A percentile compares a stretch with the other conserved stretches of the same genome.
These are phyloP conservation scores for Sminthurides aquaticus DNA, from an alignment of 2,888 invertebrate species.

Conservation along the genomic window DNA sequence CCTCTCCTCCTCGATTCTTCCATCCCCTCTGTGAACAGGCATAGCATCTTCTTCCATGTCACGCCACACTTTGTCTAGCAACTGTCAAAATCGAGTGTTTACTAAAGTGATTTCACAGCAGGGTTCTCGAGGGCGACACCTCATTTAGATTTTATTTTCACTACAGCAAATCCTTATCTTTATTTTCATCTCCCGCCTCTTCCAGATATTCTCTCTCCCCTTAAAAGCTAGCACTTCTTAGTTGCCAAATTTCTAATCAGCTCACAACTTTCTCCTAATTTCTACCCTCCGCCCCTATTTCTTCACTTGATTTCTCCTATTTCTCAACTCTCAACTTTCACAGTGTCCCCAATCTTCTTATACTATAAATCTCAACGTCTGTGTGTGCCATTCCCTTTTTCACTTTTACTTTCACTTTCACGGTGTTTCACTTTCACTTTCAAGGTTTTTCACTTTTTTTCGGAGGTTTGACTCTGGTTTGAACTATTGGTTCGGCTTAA, in stretches of 20 bases:
- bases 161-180: neutral
- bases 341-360: too few relatives aligned
- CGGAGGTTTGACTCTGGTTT: too few relatives aligned
- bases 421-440: neutral
- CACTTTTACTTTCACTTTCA: too few relatives aligned
- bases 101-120: neutral
- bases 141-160: neutral
- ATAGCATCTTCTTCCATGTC: too few relatives aligned
- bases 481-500: too few relatives aligned
- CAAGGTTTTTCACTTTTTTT: neutral
- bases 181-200: neutral
- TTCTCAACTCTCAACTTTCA: too few relatives aligned
- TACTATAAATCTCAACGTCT: too few relatives aligned
- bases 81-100: neutral
- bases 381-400: too few relatives aligned
- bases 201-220: neutral
- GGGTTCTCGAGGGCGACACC: neutral
- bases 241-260: neutral
- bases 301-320: too few relatives aligned
- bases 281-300: neutral
- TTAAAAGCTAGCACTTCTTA: neutral
- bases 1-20: neutral
- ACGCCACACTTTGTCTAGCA: neutral
- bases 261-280: neutral
- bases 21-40: neutral